Conservation (phyloP, 2,797 vertebrate genomes). For the Heliangelus exortis region DNA sequence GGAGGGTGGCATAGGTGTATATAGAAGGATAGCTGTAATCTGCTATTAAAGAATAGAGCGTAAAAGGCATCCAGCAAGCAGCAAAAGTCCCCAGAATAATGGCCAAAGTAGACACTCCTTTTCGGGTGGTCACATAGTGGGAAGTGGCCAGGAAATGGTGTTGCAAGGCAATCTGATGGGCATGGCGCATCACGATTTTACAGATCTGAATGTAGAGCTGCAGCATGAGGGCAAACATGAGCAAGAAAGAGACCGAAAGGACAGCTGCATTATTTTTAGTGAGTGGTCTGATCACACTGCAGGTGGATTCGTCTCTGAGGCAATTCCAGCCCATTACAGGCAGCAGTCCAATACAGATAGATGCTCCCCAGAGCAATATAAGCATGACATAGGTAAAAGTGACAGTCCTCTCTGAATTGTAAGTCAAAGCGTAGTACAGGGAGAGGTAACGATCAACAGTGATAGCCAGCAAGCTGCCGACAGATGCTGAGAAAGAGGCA, state of each 20-base stretch:
- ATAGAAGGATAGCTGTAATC: slow-evolving; percentile 98
- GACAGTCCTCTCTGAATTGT: slow-evolving; percentile 96
- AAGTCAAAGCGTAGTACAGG: slow-evolving; percentile 96
- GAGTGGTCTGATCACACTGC: slow-evolving; percentile 95
- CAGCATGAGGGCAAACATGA: slow-evolving; percentile 98
- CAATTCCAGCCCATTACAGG: slow-evolving; percentile 97
- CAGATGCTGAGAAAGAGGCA: slow-evolving; percentile 97
- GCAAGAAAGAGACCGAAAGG: slow-evolving; percentile 94
- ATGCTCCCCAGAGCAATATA: slow-evolving; percentile 92
- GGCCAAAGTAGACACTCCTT: slow-evolving; percentile 96
- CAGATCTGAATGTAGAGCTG: slow-evolving; percentile 99
- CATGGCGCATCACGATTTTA: slow-evolving; percentile 97
- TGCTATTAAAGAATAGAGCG: slow-evolving; percentile 94
- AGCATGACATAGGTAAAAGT: slow-evolving; percentile 98
- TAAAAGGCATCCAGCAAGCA: slow-evolving; percentile 99
- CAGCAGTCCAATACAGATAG: slow-evolving; percentile 92
- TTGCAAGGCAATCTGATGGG: slow-evolving; percentile 98
- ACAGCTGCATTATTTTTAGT: slow-evolving; percentile 97
- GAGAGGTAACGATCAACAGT: slow-evolving; percentile 99
- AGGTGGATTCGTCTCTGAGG: slow-evolving; percentile 90
- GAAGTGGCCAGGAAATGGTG: slow-evolving; percentile 98
- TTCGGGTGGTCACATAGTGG: slow-evolving; percentile 97
- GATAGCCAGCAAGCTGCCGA: slow-evolving; percentile 97
- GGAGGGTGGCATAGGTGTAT: slow-evolving; percentile 97
- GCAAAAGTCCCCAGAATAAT: slow-evolving; percentile 98